Evolutionary conservation across 2,113 vertebrate genomes (phyloP), one percentile per base, ranked within the genome.

Genomic region (Triplophysa rosa): DNA sequence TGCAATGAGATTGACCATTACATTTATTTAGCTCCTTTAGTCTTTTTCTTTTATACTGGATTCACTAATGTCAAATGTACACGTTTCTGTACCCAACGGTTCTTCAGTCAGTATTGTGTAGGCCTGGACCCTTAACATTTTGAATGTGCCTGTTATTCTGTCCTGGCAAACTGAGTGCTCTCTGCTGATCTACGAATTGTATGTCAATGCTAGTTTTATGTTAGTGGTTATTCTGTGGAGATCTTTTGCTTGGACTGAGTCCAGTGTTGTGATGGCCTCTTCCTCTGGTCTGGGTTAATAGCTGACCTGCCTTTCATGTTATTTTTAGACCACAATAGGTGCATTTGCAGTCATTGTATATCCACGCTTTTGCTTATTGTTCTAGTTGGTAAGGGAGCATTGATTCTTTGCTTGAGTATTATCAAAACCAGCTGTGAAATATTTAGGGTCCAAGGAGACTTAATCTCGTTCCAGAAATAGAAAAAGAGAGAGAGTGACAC

Each of bases 381-480:
- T 88, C 81, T 82, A 77, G n/a, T 21, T 64, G 67, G 81, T 73
- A 82, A 86, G 86, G 83, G 33, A 72, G 29, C 58, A 29, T 72
- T 67, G 52, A 29, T 86, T 84, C 84, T 68, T 80, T 80, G 58
- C 81, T 83, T n/a, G 21, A 73, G 67, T 75, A 87, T 88, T 84
- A 89, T 89, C 73, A 89, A 83, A 81, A 86, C 82, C 89, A 90
- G 87, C 88, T 89, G 89, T 85, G 81, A 86, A 87, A 86, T 84
- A 49, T 77, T 78, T 84, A 77, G 82, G 33, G 33, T 37, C 33
- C 33, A 81, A 52, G 29, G 17, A 16, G 64, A 58, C 6, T 16
- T 26, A 82, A 24, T 17, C 19, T 11, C 83, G 7, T n/a, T 74
- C 12, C 45, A 72, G 67, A 29, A 58, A 82, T 69, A 59, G 9